Percentiles rank a stretch among this genome's conserved stretches.
Evolutionary conservation across 2,888 invertebrate genomes (phyloP).

Genomic region (Lordiphosa fenestrarum): DNA sequence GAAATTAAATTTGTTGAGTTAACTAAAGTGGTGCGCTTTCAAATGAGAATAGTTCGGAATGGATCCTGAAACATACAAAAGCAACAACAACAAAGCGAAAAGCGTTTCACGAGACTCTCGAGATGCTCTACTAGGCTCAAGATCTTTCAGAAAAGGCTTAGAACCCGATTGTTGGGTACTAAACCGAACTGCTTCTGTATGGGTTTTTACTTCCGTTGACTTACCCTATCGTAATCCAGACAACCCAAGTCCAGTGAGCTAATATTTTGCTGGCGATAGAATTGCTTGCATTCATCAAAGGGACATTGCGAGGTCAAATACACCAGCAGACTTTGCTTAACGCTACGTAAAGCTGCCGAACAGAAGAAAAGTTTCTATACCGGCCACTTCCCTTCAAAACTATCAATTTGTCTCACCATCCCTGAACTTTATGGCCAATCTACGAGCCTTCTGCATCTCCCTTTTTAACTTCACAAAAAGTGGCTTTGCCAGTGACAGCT

Average conservation of each 20-base stretch:
- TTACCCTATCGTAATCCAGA: constrained; percentile 90
- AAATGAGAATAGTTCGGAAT: too few species aligned
- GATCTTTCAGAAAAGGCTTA: too few species aligned
- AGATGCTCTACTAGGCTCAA: too few species aligned
- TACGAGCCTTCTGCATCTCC: constrained; percentile 85
- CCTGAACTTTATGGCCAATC: constrained; percentile 86
- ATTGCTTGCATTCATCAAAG: constrained; percentile 82
- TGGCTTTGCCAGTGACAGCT: constrained; percentile 84
- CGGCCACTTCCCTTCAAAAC: too few species aligned
- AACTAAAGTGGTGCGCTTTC: too few species aligned
- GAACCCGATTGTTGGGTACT: too few species aligned
- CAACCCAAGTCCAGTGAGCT: constrained; percentile 86
- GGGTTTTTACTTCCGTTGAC: constrained; percentile 30
- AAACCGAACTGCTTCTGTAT: too few species aligned
- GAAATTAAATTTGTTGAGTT: too few species aligned
- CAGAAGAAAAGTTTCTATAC: neutral
- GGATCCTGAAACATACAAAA: too few species aligned
- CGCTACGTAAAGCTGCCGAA: constrained; percentile 83
- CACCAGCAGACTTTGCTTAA: constrained; percentile 80
- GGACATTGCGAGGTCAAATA: constrained; percentile 8
- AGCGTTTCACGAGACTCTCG: too few species aligned
- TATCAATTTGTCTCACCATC: constrained; percentile 81
- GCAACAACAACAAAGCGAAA: too few species aligned
- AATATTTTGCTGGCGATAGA: constrained; percentile 86
- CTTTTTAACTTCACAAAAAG: constrained; percentile 85